A percentile compares a stretch with the other conserved stretches of the same genome.
Conservation (phyloP, 2,888 invertebrate species). For the Andrena praecox region DNA sequence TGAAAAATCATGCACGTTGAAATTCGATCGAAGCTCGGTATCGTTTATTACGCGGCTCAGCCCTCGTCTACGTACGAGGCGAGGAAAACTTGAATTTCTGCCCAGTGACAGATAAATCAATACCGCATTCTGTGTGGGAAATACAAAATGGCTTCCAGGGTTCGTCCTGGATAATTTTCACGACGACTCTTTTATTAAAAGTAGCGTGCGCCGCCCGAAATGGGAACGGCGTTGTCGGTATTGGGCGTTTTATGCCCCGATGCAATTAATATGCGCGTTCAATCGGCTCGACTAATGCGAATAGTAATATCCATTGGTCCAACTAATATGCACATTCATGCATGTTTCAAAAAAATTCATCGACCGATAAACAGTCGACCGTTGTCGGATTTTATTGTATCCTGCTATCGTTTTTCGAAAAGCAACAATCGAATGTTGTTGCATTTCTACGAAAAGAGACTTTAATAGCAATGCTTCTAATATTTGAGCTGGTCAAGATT, state of each 20-base stretch:
- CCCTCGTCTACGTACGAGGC: slow-evolving; percentile 39
- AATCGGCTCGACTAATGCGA: slow-evolving; percentile 21
- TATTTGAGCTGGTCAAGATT: not conserved
- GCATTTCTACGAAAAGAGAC: not conserved
- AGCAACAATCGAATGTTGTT: not conserved
- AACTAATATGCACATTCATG: slow-evolving; percentile 36
- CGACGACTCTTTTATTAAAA: slow-evolving; percentile 54
- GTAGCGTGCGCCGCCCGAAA: not conserved
- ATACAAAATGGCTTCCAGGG: slow-evolving; percentile 84
- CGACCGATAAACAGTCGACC: slow-evolving; percentile 8
- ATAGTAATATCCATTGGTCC: slow-evolving; percentile 10
- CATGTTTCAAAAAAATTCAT: slow-evolving; percentile 37
- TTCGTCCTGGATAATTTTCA: slow-evolving; percentile 64
- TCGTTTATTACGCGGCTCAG: slow-evolving; percentile 27
- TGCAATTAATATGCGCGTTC: slow-evolving; percentile 26
- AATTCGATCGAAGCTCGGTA: slow-evolving; percentile 48
- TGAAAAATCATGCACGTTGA: slow-evolving; percentile 55
- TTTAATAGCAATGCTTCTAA: not conserved
- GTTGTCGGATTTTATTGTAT: not conserved
- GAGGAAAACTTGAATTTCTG: slow-evolving; percentile 71
- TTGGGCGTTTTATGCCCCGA: slow-evolving; percentile 19
- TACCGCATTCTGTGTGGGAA: slow-evolving; percentile 82
- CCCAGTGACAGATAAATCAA: slow-evolving; percentile 84
- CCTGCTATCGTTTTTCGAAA: not conserved
- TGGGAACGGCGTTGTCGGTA: not conserved